phyloP scores from a whole-genome alignment of 2,113 vertebrate species.

The Pteruthius melanotis region DNA sequence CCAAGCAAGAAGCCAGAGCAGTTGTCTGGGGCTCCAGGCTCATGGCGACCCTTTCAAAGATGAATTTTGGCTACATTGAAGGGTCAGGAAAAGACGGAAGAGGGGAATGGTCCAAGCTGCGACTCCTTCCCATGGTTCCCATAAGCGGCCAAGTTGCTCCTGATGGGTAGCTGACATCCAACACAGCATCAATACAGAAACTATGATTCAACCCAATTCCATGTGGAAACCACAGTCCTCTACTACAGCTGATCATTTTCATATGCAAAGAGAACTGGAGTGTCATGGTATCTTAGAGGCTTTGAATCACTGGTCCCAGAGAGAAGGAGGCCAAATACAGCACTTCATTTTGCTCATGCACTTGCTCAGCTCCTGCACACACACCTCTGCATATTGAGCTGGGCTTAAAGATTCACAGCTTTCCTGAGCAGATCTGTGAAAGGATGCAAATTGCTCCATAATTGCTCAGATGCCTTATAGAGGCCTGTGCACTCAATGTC shows the following conservation, averaged over 20 bases:
- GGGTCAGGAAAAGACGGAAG: neutral
- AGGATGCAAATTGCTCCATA: conserved; percentile 40
- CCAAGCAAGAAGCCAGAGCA: neutral
- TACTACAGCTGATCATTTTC: neutral
- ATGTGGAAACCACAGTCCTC: neutral
- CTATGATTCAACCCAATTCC: neutral
- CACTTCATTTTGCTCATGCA: neutral
- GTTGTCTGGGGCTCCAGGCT: neutral
- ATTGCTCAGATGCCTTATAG: conserved; percentile 33
- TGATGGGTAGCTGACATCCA: neutral
- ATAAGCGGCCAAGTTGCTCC: neutral
- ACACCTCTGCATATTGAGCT: neutral
- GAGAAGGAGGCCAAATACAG: neutral
- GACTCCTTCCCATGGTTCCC: neutral
- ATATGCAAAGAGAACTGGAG: neutral
- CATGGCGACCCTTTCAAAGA: accelerated
- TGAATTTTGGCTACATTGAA: neutral
- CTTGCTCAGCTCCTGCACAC: neutral
- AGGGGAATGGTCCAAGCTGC: neutral
- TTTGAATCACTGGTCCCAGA: neutral
- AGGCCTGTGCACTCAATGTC: conserved; percentile 11
- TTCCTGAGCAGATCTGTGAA: conserved; percentile 8
- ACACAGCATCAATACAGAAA: neutral
- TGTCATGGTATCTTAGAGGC: neutral
- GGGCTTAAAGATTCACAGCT: neutral